Evolutionary conservation across 2,797 vertebrate species (phyloP), one percentile per base, ranked within the genome.

Genomic region (Myiothlypis chrysogaster): DNA sequence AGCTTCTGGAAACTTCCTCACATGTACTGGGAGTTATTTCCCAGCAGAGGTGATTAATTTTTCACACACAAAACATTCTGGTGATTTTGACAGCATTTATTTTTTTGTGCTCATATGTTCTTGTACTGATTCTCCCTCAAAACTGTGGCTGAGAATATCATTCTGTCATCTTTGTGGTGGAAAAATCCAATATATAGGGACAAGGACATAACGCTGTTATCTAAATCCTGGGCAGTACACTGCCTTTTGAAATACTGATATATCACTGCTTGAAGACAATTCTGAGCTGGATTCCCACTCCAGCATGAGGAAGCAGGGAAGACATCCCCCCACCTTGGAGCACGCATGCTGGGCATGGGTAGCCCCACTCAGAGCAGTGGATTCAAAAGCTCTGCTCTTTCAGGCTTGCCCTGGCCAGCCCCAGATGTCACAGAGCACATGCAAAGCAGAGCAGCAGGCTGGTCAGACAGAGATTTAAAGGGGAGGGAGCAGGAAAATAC

Each of bases 111-210:
- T 78, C 12, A 6, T 8, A 13, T 21, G 27, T 25, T 65, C 71
- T 68, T 12, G 4, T 63, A 47, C 22, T 80, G 52, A n/a, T 83
- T 90, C 76, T 23, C 28, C 52, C 41, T 52, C 32, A 56, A 59
- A 90, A 77, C 43, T 27, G 23, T 15, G 21, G 16, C 35, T 39
- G n/a, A 44, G 28, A 78, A 28, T 12, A 65, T 43, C 2, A 77
- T 39, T 66, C 30, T 52, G 17, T 59, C 72, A 52, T 83, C 81
- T 77, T 77, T 23, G 21, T 23, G 7, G 52, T 34, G 57, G 30
- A 57, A 64, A 64, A 57, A 7, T 1, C 6, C 0, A 1, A 27
- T 27, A 59, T 5, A 34, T 0, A 46, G 37, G 17, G 21, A 57
- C 37, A 82, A 37, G 34, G 23, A 53, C 18, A 15, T 39, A 6